Base-by-base conservation (phyloP, 2,797 vertebrate genomes). In the Eulemur coronatus region DNA sequence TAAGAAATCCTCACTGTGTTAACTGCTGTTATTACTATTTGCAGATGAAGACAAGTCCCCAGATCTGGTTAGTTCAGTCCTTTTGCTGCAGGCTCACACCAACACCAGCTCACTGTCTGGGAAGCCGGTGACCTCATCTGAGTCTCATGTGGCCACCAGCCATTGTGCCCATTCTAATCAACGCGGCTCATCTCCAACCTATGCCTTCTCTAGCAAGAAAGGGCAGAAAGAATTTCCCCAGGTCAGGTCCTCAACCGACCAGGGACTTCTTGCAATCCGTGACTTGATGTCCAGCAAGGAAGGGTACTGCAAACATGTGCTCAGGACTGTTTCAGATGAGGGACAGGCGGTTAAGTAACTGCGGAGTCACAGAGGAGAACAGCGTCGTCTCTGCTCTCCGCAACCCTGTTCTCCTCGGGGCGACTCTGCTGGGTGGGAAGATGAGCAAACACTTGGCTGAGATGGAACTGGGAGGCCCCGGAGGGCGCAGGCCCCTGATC, bases 51-150 rank as follows among this genome's bases (percentile, higher is more conserved):
- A 84, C 14, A 43, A 73, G 26, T 61, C 61, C 35, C 12, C 28
- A 15, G 81, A 15, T n/a, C 43, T 33, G 78, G 50, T 10, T 35
- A 8, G 52, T 7, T 13, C 22, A 0, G 0, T 43, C 55, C 43
- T 55, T 35, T 9, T 15, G n/a, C 72, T 15, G 10, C 2, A 35
- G 63, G 81, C 50, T 93, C 86, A 20, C 86, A 20, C 38, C 63
- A n/a, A 4, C 82, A 72, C 17, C 52, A 57, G 9, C 26, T 8
- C 8, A 5, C 59, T 38, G 14, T 22, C 57, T 76, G 52, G 28
- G 67, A 86, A 90, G 52, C 52, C 48, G 26, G 22, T 70, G 85
- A 70, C n/a, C 50, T 92, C 61, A 85, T 35, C 82, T 22, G 11
- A 48, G 52, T 55, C 78, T 78, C 57, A 3, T 0, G 10, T 41